phyloP scores from a whole-genome alignment of 2,888 invertebrate genomes.

The Thecocarcelia acutangulata region DNA sequence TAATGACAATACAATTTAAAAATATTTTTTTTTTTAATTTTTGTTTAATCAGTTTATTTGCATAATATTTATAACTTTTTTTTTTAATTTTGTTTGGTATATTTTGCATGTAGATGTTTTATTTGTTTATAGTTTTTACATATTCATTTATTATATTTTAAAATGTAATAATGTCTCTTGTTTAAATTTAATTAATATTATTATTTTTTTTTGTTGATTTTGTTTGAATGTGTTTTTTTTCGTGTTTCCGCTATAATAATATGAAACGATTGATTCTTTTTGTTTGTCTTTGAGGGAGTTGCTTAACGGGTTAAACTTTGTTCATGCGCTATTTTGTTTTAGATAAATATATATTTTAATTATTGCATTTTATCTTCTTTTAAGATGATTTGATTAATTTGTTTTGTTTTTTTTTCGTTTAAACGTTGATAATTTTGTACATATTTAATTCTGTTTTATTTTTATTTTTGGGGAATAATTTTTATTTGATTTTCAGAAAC shows the following conservation, averaged over 20 bases:
- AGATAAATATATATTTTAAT: constrained; percentile 37
- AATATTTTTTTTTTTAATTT: constrained; percentile 37
- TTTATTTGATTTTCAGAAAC: constrained; percentile 13
- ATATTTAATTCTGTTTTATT: constrained; percentile 22
- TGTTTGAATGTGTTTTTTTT: constrained; percentile 40
- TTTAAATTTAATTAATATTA: constrained; percentile 30
- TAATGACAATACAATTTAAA: constrained; percentile 9
- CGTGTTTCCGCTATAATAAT: constrained; percentile 58
- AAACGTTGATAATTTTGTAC: constrained; percentile 48
- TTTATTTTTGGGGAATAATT: background rate
- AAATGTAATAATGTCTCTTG: constrained; percentile 56
- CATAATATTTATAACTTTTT: constrained; percentile 67
- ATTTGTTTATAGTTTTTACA: constrained; percentile 53
- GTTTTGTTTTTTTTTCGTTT: constrained; percentile 15
- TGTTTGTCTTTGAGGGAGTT: constrained; percentile 43
- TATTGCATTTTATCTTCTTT: constrained; percentile 29
- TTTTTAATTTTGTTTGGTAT: constrained; percentile 32
- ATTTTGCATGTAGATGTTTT: constrained; percentile 54
- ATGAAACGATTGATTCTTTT: constrained; percentile 56
- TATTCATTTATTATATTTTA: constrained; percentile 60
- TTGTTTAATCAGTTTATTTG: constrained; percentile 69
- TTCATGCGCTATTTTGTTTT: constrained; percentile 27
- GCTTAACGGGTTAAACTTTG: constrained; percentile 44
- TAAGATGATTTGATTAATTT: constrained; percentile 36
- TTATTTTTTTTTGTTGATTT: constrained; percentile 32